phyloP scores from a whole-genome alignment of 2,113 vertebrate species.

The Centropristis striata region DNA sequence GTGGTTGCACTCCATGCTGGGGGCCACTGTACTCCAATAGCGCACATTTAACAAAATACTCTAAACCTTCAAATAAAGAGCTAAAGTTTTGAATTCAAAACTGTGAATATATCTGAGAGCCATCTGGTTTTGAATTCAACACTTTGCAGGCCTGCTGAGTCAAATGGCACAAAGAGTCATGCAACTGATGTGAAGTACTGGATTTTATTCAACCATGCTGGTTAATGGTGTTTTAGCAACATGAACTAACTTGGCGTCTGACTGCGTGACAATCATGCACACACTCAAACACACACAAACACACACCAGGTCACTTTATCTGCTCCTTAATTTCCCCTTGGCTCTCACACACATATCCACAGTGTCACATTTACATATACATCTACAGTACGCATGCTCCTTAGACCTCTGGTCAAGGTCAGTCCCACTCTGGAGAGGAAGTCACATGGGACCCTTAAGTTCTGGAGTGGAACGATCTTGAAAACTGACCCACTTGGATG shows the following conservation, averaged over 20 bases:
- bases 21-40: background rate
- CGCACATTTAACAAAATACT: background rate
- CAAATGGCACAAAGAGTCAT: slow-evolving; percentile 11
- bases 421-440: slow-evolving; percentile 38
- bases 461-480: slow-evolving; percentile 33
- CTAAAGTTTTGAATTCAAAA: background rate
- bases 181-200: slow-evolving; percentile 3
- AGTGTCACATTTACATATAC: slow-evolving; percentile 6
- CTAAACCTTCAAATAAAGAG: background rate
- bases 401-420: slow-evolving; percentile 60
- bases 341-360: background rate
- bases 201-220: slow-evolving; percentile 2
- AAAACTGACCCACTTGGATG: slow-evolving; percentile 58
- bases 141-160: background rate
- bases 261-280: background rate
- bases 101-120: slow-evolving; percentile 6
- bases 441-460: slow-evolving; percentile 36
- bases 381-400: background rate
- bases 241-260: background rate
- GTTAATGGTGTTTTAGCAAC: slow-evolving; percentile 16
- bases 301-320: background rate
- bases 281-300: background rate
- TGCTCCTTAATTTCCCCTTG: slow-evolving; percentile 13
- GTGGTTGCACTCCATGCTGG: background rate
- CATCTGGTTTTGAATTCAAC: slow-evolving; percentile 9